A percentile compares a stretch with the other conserved stretches of the same genome.
These are phyloP conservation scores for Eriocheir sinensis DNA, from an alignment of 1,140 invertebrate species.

Conservation along the genomic window DNA sequence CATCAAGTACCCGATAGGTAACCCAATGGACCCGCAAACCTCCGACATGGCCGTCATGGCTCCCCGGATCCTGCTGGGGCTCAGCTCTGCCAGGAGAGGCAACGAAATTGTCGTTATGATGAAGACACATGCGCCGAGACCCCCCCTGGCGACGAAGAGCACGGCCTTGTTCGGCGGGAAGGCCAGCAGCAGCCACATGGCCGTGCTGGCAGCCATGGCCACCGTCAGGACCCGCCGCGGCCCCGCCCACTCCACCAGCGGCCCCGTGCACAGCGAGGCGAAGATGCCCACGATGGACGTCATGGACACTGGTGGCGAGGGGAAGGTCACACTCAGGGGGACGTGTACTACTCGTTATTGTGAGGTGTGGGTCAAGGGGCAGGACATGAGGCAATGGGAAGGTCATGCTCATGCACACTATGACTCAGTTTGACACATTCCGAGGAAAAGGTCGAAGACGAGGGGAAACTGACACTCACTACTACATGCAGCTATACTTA, in stretches of 20 bases:
- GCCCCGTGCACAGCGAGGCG: not conserved
- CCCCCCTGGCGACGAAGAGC: slow-evolving; percentile 42
- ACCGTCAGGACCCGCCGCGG: slow-evolving; percentile 27
- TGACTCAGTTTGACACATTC: too few species aligned
- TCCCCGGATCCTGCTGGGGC: slow-evolving; percentile 34
- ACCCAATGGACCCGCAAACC: not conserved
- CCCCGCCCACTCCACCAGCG: not conserved
- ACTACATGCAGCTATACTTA: too few species aligned
- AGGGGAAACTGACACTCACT: too few species aligned
- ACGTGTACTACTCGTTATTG: too few species aligned
- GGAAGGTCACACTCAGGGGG: too few species aligned
- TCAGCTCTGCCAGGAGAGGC: slow-evolving; percentile 41
- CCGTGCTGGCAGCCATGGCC: not conserved
- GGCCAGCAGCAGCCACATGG: slow-evolving; percentile 25
- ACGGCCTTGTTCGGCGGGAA: slow-evolving; percentile 34
- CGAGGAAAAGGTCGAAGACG: too few species aligned
- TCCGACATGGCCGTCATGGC: not conserved
- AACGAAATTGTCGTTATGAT: not conserved
- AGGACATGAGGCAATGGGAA: too few species aligned
- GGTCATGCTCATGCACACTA: too few species aligned
- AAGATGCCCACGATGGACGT: slow-evolving; percentile 18
- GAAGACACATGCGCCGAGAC: not conserved
- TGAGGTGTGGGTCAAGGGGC: too few species aligned
- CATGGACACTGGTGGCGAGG: not conserved
- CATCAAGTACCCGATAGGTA: not conserved